Evolutionary conservation across 2,888 invertebrate genomes (phyloP).

Genomic region (Stictocephala bisonia): DNA sequence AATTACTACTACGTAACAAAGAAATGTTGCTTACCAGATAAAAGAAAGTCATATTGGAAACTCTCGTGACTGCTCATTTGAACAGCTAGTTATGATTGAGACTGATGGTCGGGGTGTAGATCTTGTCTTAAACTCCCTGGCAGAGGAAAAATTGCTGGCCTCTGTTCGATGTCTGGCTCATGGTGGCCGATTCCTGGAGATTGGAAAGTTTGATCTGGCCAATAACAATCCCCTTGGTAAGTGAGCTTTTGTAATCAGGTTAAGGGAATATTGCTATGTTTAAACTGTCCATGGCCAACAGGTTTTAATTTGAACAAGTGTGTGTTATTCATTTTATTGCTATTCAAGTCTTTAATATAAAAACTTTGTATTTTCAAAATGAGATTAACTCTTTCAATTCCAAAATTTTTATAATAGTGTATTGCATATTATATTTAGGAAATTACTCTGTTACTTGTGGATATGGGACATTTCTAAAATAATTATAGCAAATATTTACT

Average conservation of each 20-base stretch:
- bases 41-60: conserved; percentile 81
- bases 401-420: too few relatives aligned
- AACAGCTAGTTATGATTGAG: conserved; percentile 81
- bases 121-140: conserved; percentile 89
- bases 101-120: conserved; percentile 92
- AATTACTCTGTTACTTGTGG: too few relatives aligned
- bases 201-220: conserved; percentile 86
- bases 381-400: too few relatives aligned
- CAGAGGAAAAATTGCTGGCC: conserved; percentile 89
- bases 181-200: conserved; percentile 82
- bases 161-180: conserved; percentile 72
- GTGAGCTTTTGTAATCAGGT: too few relatives aligned
- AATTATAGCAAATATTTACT: too few relatives aligned
- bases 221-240: conserved; percentile 72
- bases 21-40: too few relatives aligned
- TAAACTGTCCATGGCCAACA: neutral
- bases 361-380: neutral
- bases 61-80: conserved; percentile 88
- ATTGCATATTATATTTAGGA: too few relatives aligned
- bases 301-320: neutral
- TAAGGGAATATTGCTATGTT: neutral
- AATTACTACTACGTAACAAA: too few relatives aligned
- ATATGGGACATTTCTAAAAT: too few relatives aligned
- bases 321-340: neutral
- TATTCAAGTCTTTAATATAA: neutral